A percentile compares a stretch with the other conserved stretches of the same genome.
These are phyloP conservation scores for Slavum lentiscoides DNA, from an alignment of 2,888 invertebrate species.

Conservation along the genomic window DNA sequence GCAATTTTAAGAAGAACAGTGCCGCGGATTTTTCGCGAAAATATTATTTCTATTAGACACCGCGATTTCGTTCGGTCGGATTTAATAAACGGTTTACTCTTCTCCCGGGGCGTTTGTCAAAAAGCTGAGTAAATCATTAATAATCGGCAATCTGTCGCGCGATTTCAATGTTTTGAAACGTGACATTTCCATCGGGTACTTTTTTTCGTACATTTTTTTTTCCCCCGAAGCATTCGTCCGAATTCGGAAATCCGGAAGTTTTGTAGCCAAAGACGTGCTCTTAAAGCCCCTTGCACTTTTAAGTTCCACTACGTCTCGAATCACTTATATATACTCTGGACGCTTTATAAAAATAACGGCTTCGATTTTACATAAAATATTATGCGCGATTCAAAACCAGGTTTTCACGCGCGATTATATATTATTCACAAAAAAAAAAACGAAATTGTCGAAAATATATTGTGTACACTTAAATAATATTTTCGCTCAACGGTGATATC, in stretches of 20 bases:
- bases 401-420: not conserved
- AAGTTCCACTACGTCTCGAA: not conserved
- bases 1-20: not conserved
- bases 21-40: not conserved
- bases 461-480: not conserved
- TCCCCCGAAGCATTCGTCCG: not conserved
- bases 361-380: constrained; percentile 14
- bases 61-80: not conserved
- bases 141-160: not conserved
- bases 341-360: not conserved
- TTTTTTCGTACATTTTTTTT: not conserved
- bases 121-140: not conserved
- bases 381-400: not conserved
- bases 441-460: not conserved
- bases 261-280: not conserved
- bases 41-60: constrained; percentile 12
- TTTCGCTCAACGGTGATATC: too few species aligned
- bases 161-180: not conserved
- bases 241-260: constrained; percentile 15
- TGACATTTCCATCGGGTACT: not conserved
- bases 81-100: constrained; percentile 7
- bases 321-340: not conserved
- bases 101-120: not conserved
- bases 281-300: not conserved
- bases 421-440: not conserved